phyloP scores from a whole-genome alignment of 1,140 invertebrate genomes.

The Nephila pilipes region DNA sequence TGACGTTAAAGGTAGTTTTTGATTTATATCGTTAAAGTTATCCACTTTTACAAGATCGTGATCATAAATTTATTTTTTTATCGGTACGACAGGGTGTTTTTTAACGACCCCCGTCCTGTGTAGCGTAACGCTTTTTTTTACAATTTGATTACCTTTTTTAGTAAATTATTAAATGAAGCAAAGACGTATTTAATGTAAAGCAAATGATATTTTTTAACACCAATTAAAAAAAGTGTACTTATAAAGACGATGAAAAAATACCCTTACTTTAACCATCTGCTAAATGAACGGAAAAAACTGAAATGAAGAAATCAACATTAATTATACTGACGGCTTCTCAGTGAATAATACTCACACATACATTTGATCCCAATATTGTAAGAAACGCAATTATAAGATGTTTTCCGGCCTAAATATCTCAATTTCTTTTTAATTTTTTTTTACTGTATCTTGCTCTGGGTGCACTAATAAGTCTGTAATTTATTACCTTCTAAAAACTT shows the following conservation, averaged over 20 bases:
- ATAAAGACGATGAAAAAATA: slow-evolving; percentile 22
- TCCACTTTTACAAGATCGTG: neutral
- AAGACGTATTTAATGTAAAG: slow-evolving; percentile 69
- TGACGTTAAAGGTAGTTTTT: neutral
- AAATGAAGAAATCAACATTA: slow-evolving; percentile 62
- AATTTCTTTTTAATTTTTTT: slow-evolving; percentile 40
- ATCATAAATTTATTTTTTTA: slow-evolving; percentile 5
- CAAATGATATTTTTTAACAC: slow-evolving; percentile 63
- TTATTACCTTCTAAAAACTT: slow-evolving; percentile 74
- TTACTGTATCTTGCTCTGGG: slow-evolving; percentile 14
- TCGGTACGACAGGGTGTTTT: slow-evolving; percentile 14
- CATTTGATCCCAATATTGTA: slow-evolving; percentile 68
- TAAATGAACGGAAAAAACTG: slow-evolving; percentile 25
- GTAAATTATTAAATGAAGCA: slow-evolving; percentile 73
- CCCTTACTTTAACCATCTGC: neutral
- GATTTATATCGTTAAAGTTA: slow-evolving; percentile 25
- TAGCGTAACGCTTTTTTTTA: slow-evolving; percentile 25
- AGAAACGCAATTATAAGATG: slow-evolving; percentile 70
- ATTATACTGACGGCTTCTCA: slow-evolving; percentile 57
- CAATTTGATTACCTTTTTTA: slow-evolving; percentile 72
- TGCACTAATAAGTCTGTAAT: slow-evolving; percentile 50
- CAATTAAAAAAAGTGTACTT: slow-evolving; percentile 44
- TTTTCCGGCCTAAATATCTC: slow-evolving; percentile 51
- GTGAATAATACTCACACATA: slow-evolving; percentile 49
- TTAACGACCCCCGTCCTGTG: slow-evolving; percentile 47